Evolutionary conservation across 2,797 vertebrate genomes (phyloP), one percentile per base, ranked within the genome.

Genomic region (Acipenser transmontanus): DNA sequence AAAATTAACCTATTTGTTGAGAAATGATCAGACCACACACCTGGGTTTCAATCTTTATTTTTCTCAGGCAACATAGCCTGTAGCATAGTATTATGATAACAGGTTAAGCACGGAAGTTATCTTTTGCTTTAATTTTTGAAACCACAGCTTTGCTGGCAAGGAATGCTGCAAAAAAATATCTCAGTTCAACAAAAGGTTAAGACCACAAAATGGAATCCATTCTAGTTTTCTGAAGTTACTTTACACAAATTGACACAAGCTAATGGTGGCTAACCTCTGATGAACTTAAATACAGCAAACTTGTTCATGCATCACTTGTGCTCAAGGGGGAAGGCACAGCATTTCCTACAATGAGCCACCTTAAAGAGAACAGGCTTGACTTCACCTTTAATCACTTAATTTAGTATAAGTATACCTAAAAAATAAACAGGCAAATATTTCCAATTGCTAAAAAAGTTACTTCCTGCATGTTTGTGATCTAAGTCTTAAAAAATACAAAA

Each of bases 31-130:
- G 54, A 78, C 69, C 74, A 63, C 17, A 47, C 59, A 17, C 77
- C 85, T 88, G 79, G 81, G 83, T 95, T 96, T 97, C 92, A 95
- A 94, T 91, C 93, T 99, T 99, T 99, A 98, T 98, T 98, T 91
- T 94, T 87, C 92, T 87, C 87, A 93, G 92, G 95, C 92, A 94
- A 93, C 91, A 92, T 95, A 94, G 92, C 90, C 89, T 93, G 91
- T 85, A 91, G 78, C 80, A 93, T 91, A 93, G 86, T 76, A 88
- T 84, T 83, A 34, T 34, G 34, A 34, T 34, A 87, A 82, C 83
- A 78, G 84, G 87, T 89, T 88, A 88, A 91, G 90, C 88, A 91
- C 93, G 89, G 88, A 34, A 34, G 34, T 34, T 92, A 94, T 82
- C 84, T 89, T 87, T 80, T 78, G 91, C 87, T 86, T 87, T 86